phyloP scores from a whole-genome alignment of 2,797 vertebrate genomes.

The Diceros bicornis region DNA sequence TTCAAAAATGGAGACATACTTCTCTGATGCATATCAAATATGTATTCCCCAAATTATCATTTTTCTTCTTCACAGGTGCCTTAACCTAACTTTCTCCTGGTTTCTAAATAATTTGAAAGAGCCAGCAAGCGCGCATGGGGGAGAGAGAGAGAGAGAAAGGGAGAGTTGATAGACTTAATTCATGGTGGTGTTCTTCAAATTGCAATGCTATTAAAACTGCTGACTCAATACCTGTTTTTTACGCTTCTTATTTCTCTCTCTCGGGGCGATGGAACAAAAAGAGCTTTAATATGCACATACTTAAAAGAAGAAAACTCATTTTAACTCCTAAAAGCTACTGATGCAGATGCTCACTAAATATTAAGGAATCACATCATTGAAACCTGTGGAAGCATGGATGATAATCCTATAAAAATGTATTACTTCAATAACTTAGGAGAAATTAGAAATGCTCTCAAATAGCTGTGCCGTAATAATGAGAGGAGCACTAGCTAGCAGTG shows the following conservation, averaged over 20 bases:
- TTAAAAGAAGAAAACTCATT: conserved; percentile 50
- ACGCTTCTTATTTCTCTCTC: neutral
- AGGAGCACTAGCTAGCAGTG: fast-evolving
- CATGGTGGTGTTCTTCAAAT: neutral
- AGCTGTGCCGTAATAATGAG: neutral
- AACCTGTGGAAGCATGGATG: neutral
- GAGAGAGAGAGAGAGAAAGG: too few relatives aligned
- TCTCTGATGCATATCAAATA: neutral
- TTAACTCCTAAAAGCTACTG: conserved; percentile 1
- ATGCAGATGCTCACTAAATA: neutral
- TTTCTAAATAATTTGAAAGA: neutral
- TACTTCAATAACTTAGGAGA: neutral
- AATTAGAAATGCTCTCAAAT: neutral
- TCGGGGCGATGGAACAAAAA: neutral
- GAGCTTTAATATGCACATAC: neutral
- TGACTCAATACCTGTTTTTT: neutral
- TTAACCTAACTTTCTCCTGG: neutral
- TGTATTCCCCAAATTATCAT: neutral
- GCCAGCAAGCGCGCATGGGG: neutral
- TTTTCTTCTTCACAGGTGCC: neutral
- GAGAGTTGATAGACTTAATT: neutral
- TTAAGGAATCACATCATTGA: neutral
- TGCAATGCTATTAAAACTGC: neutral
- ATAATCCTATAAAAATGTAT: neutral
- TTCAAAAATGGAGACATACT: neutral